A percentile compares a stretch with the other conserved stretches of the same genome.
These are phyloP conservation scores for Disparrhopalites patrizii DNA, from an alignment of 2,888 invertebrate species.

Conservation along the genomic window DNA sequence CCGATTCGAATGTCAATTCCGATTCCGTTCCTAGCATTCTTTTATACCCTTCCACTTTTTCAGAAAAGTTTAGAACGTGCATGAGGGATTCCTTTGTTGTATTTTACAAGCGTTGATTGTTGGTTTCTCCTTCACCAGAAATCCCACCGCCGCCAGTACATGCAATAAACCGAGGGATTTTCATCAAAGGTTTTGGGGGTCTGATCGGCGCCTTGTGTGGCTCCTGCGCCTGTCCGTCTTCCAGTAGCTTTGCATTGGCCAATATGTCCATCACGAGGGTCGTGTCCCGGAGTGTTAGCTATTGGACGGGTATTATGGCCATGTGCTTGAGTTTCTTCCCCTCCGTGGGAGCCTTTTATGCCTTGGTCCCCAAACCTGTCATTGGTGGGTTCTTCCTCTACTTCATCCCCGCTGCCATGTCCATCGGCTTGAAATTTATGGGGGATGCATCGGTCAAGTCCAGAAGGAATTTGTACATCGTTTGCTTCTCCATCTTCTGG, in stretches of 20 bases:
- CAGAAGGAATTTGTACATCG: background rate
- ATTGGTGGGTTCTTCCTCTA: conserved; percentile 33
- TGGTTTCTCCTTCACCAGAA: too few species aligned
- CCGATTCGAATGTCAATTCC: too few species aligned
- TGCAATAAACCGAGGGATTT: conserved; percentile 55
- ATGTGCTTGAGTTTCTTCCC: conserved; percentile 42
- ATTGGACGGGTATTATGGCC: conserved; percentile 45
- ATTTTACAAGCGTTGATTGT: too few species aligned
- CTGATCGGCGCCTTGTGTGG: conserved; percentile 52
- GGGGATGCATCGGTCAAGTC: background rate
- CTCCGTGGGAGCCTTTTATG: conserved; percentile 45
- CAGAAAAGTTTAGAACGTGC: too few species aligned
- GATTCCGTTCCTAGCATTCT: too few species aligned
- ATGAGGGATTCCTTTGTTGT: too few species aligned
- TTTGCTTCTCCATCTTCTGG: too few species aligned
- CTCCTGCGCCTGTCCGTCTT: conserved; percentile 66
- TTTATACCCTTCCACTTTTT: too few species aligned
- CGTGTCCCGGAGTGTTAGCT: conserved; percentile 48
- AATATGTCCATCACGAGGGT: conserved; percentile 57
- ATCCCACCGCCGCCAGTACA: conserved; percentile 54
- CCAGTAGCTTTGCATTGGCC: conserved; percentile 55
- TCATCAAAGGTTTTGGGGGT: conserved; percentile 54
- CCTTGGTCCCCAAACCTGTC: conserved; percentile 38
- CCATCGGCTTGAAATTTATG: conserved; percentile 3
- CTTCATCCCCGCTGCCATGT: conserved; percentile 34